phyloP scores from a whole-genome alignment of 2,797 vertebrate species.

The Capromys pilorides region DNA sequence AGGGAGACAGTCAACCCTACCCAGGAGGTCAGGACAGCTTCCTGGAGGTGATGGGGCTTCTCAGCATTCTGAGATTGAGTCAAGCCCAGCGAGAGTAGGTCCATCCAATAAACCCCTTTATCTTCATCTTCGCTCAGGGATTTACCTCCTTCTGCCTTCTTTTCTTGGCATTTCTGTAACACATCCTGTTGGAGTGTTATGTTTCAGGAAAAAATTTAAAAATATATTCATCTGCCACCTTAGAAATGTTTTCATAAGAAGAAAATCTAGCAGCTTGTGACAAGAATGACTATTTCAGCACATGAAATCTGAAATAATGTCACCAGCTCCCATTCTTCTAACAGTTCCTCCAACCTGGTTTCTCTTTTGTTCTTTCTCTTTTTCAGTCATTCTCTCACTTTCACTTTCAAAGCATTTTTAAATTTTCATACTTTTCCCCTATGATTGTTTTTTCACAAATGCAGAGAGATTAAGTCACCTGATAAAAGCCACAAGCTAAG shows the following conservation, averaged over 20 bases:
- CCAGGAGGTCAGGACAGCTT: background rate
- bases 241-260: conserved; percentile 80
- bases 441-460: background rate
- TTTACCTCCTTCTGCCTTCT: conserved; percentile 79
- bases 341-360: conserved; percentile 46
- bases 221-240: conserved; percentile 82
- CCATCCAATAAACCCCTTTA: conserved; percentile 21
- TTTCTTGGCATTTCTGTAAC: conserved; percentile 80
- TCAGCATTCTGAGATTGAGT: no score
- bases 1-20: background rate
- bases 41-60: background rate
- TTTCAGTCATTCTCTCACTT: background rate
- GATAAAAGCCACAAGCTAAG: conserved; percentile 44
- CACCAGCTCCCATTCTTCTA: conserved; percentile 69
- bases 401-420: conserved; percentile 54
- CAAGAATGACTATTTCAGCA: conserved; percentile 78
- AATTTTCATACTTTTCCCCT: background rate
- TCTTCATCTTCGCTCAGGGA: conserved; percentile 61
- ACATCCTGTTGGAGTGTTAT: conserved; percentile 78
- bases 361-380: conserved; percentile 43
- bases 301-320: conserved; percentile 71
- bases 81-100: background rate
- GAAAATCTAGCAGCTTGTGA: conserved; percentile 80
- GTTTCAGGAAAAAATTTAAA: conserved; percentile 77
- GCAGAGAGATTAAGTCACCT: background rate